These are phyloP conservation scores for Sinopyrophorus schimmeli DNA, from an alignment of 2,888 invertebrate species.

Conservation along the genomic window DNA sequence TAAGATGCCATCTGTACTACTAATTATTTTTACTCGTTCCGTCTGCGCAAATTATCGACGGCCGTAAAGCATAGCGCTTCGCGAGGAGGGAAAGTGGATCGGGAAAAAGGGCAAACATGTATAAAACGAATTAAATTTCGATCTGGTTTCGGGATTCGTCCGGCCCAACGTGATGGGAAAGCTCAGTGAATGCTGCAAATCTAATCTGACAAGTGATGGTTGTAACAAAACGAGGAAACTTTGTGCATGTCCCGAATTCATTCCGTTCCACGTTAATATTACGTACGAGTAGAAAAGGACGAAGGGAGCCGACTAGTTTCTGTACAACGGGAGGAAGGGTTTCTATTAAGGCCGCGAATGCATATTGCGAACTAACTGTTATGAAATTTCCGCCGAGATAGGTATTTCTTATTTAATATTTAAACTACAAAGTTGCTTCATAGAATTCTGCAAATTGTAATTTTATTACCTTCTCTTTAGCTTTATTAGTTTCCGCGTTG, in stretches of 20 bases:
- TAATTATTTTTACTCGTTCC: constrained; percentile 12
- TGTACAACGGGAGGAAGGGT: no score
- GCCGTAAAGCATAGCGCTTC: no score
- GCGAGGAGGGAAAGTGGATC: constrained; percentile 9
- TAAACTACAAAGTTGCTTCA: no score
- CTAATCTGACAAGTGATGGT: constrained; percentile 26
- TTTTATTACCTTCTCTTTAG: no score
- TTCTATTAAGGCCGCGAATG: constrained; percentile 14
- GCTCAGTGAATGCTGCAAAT: constrained; percentile 23
- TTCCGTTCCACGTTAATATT: constrained; percentile 11
- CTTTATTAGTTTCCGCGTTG: no score
- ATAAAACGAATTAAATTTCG: constrained; percentile 18
- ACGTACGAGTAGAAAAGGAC: constrained; percentile 9
- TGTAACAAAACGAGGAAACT: constrained; percentile 24
- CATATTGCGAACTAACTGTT: no score
- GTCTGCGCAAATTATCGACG: no score
- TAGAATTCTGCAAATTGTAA: no score
- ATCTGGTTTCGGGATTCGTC: constrained; percentile 10
- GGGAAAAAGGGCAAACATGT: constrained; percentile 8
- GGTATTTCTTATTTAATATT: no score
- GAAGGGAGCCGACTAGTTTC: constrained; percentile 6
- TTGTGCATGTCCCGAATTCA: constrained; percentile 16
- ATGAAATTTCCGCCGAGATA: no score
- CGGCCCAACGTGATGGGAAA: constrained; percentile 14
- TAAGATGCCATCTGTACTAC: constrained; percentile 11